These are phyloP conservation scores for Cheilosia impressa DNA, from an alignment of 2,888 invertebrate species.

Conservation along the genomic window DNA sequence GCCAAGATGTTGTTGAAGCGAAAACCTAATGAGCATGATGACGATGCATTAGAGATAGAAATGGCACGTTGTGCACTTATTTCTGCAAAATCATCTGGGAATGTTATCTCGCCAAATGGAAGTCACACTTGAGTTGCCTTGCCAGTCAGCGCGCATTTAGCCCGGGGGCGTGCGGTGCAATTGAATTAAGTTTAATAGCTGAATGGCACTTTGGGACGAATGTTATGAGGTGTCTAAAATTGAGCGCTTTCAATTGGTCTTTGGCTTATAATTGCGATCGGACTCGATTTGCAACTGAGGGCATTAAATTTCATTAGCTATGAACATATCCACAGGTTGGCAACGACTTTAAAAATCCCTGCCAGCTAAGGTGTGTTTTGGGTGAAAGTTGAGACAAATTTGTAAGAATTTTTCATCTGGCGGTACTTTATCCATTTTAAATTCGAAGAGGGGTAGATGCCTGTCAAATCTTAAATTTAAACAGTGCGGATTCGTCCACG, in stretches of 20 bases:
- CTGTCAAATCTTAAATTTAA: no score
- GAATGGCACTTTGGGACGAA: conserved; percentile 23
- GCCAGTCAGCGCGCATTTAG: neutral
- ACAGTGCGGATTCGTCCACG: no score
- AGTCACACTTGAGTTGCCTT: conserved; percentile 46
- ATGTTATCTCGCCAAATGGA: conserved; percentile 51
- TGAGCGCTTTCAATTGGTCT: conserved; percentile 26
- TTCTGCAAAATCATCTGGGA: conserved; percentile 72
- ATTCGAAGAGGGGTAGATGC: no score
- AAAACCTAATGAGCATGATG: conserved; percentile 74
- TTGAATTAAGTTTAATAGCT: conserved; percentile 19
- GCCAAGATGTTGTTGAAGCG: conserved; percentile 14
- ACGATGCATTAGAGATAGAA: conserved; percentile 73
- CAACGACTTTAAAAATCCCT: no score
- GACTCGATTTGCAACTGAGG: neutral
- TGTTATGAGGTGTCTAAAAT: conserved; percentile 25
- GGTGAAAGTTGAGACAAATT: no score
- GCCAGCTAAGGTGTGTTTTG: no score
- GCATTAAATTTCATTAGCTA: neutral
- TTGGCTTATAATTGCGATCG: conserved; percentile 15
- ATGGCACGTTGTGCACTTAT: conserved; percentile 69
- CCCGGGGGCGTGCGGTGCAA: conserved; percentile 19
- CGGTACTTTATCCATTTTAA: no score
- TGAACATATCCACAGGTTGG: neutral
- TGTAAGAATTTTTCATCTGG: no score